Base-by-base conservation (phyloP, 2,888 invertebrate species). In the Aspidiotus rigidus region DNA sequence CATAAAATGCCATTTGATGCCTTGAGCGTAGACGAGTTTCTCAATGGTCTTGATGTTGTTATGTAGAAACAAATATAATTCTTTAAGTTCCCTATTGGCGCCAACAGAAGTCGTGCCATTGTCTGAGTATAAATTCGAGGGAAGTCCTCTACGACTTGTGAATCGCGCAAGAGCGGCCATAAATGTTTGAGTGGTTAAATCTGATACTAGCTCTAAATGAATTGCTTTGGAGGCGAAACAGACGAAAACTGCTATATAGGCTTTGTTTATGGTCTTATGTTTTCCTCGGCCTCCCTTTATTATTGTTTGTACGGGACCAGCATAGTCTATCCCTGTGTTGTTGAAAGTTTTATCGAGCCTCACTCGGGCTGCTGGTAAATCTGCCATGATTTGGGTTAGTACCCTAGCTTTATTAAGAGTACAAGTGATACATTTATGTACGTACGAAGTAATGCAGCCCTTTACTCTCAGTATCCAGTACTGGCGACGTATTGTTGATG, bases 1-100 rank as follows among this genome's bases (percentile, higher is more conserved):
- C 16, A 73, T 75, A 62, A 77, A 79, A 44, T 76, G 73, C 77
- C 77, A 78, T 5, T 71, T 59, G 9, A 75, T 74, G 1, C 71
- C 71, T 7, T 73, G 9, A 16, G 16, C 10, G 6, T 11, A 41
- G 3, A 53, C 63, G 6, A 63, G 53, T 9, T 53, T 15, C 3
- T 49, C n/a, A 49, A 49, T n/a, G 49, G 49, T n/a, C n/a, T 49
- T 6, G n/a, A 13, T 49, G n/a, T 49, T 49, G n/a, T 49, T 49
- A 11, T 49, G 10, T n/a, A 49, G n/a, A 49, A 49, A 49, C 3
- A 6, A 11, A 6, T 49, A 49, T 49, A 49, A 49, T 13, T 11
- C 11, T 49, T n/a, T 49, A 2, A 49, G 6, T n/a, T 49, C 49
- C 11, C 11, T n/a, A 49, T 49, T 49, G 10, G n/a, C 49, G 1